Conservation (phyloP, 2,113 vertebrate genomes). For the Zosterops japonicus region DNA sequence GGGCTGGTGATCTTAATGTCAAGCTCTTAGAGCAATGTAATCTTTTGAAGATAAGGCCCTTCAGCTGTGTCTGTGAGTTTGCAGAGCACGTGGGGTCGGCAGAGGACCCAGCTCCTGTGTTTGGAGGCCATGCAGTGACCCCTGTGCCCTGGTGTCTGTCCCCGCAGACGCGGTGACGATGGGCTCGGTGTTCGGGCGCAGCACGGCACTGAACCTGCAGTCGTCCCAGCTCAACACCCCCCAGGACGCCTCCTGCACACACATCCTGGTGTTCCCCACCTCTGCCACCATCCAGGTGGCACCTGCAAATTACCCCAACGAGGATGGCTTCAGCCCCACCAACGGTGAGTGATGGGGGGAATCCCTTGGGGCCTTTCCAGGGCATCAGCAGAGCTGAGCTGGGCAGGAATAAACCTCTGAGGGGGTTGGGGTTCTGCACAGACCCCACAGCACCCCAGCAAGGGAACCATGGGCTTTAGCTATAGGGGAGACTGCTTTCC, state of each 20-base stretch:
- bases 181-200: slow-evolving; percentile 97
- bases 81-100: neutral
- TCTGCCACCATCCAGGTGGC: slow-evolving; percentile 95
- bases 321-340: slow-evolving; percentile 87
- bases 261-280: slow-evolving; percentile 97
- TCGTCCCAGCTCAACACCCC: slow-evolving; percentile 97
- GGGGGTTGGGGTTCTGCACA: fast-evolving
- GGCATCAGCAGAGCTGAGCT: neutral
- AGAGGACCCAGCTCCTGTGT: neutral
- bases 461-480: fast-evolving
- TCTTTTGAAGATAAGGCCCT: neutral
- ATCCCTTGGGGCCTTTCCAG: neutral
- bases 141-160: neutral
- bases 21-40: neutral
- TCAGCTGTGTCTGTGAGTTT: neutral
- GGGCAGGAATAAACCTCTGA: fast-evolving
- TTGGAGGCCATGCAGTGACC: neutral
- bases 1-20: neutral
- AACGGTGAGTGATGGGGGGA: slow-evolving; percentile 76
- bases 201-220: slow-evolving; percentile 94
- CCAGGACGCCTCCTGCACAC: slow-evolving; percentile 96
- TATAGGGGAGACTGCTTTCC: fast-evolving
- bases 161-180: slow-evolving; percentile 91
- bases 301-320: slow-evolving; percentile 91
- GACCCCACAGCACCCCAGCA: neutral